Percentiles rank a stretch among this genome's conserved stretches.
Conservation (phyloP, 1,140 invertebrate genomes). For the Anastrepha obliqua region DNA sequence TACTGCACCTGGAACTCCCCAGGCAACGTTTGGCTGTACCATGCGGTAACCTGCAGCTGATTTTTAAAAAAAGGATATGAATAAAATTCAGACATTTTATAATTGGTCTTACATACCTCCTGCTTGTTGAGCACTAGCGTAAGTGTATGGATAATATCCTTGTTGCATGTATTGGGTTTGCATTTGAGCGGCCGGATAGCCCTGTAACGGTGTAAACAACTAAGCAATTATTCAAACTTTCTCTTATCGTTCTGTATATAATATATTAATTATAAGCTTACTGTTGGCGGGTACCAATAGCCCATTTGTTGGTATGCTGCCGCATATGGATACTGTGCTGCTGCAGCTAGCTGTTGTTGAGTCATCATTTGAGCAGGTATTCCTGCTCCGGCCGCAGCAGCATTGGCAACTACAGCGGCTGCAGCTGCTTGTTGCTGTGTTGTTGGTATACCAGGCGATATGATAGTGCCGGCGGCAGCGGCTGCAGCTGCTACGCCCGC, state of each 20-base stretch:
- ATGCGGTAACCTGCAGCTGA: constrained; percentile 74
- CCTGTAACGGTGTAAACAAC: constrained; percentile 61
- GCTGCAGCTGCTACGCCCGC: constrained; percentile 62
- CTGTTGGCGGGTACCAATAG: constrained; percentile 84
- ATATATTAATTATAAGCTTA: constrained; percentile 60
- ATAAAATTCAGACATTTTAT: constrained; percentile 21
- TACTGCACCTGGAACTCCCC: constrained; percentile 77
- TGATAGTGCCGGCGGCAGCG: constrained; percentile 64
- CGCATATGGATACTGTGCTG: constrained; percentile 80
- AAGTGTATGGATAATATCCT: constrained; percentile 77
- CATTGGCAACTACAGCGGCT: constrained; percentile 66
- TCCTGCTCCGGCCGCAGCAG: constrained; percentile 69
- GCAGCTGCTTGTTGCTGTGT: constrained; percentile 62
- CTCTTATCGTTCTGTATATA: constrained; percentile 16
- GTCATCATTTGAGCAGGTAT: constrained; percentile 70
- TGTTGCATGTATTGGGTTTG: constrained; percentile 81
- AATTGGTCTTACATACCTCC: constrained; percentile 60
- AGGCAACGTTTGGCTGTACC: constrained; percentile 76
- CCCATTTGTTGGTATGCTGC: constrained; percentile 82
- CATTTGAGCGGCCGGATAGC: constrained; percentile 77
- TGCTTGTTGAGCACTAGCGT: constrained; percentile 72
- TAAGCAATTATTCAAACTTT: constrained; percentile 54
- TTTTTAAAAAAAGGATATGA: constrained; percentile 53
- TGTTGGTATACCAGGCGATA: constrained; percentile 54
- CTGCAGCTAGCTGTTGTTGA: constrained; percentile 67